Conservation (phyloP, 2,797 vertebrate genomes). For the Nyctalus aviator region DNA sequence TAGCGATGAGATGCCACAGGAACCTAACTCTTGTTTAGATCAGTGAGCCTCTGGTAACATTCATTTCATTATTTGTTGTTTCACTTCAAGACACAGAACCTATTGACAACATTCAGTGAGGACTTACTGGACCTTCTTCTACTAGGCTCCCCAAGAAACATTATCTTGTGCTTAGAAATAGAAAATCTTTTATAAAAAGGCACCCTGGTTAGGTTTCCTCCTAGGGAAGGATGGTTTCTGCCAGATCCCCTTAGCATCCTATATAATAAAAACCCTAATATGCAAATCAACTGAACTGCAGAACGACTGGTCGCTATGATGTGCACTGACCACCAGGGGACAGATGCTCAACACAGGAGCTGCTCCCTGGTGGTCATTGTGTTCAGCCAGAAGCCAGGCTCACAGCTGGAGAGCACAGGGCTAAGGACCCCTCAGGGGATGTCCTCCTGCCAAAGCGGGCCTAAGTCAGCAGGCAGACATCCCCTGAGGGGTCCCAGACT, state of each 20-base stretch:
- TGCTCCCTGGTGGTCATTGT: too few relatives aligned
- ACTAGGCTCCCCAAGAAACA: background rate
- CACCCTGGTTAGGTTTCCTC: background rate
- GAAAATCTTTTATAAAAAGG: background rate
- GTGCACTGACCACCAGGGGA: too few relatives aligned
- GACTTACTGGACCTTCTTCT: background rate
- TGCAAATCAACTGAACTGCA: too few relatives aligned
- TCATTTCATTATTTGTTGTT: background rate
- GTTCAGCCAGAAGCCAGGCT: too few relatives aligned
- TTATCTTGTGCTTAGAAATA: background rate
- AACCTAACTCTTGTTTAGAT: background rate
- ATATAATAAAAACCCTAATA: too few relatives aligned
- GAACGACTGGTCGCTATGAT: too few relatives aligned
- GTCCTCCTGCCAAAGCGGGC: too few relatives aligned
- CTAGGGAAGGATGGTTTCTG: background rate
- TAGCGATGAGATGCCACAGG: background rate
- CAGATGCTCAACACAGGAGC: too few relatives aligned
- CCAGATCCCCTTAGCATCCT: background rate
- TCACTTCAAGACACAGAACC: background rate
- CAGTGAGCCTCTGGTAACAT: background rate
- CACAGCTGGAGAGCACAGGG: too few relatives aligned
- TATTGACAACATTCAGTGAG: background rate
- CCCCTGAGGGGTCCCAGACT: too few relatives aligned
- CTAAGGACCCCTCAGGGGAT: too few relatives aligned
- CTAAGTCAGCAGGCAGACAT: too few relatives aligned